phyloP scores from a whole-genome alignment of 2,888 invertebrate genomes.

The Philonicus albiceps region DNA sequence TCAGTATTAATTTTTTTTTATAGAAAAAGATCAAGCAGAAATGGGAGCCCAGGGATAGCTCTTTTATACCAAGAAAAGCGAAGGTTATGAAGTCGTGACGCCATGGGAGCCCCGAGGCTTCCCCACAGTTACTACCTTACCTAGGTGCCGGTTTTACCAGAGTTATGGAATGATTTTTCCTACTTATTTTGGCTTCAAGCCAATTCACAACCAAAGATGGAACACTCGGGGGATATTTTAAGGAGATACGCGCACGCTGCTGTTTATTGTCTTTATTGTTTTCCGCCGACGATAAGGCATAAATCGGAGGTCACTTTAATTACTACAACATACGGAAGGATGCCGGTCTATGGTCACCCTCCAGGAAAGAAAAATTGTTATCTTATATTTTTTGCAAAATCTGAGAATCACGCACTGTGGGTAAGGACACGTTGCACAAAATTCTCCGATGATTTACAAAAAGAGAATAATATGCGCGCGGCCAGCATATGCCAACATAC shows the following conservation, averaged over 20 bases:
- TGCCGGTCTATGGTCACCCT: background rate
- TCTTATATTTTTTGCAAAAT: background rate
- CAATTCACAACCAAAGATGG: slow-evolving; percentile 3
- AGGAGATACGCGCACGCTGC: background rate
- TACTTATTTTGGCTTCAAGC: background rate
- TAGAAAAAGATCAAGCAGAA: background rate
- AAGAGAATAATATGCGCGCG: background rate
- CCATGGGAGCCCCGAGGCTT: slow-evolving; percentile 51
- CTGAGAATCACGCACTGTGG: slow-evolving; percentile 21
- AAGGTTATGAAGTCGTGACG: slow-evolving; percentile 52
- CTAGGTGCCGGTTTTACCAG: background rate
- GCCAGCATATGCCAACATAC: background rate
- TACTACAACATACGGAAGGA: slow-evolving; percentile 33
- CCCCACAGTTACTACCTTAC: background rate
- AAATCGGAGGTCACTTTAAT: slow-evolving; percentile 43
- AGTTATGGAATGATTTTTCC: background rate
- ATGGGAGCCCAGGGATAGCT: background rate
- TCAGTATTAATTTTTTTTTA: slow-evolving; percentile 24
- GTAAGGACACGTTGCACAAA: background rate
- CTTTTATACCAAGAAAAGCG: background rate
- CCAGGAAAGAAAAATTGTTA: background rate
- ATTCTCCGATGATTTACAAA: background rate
- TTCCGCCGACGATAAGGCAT: slow-evolving; percentile 17
- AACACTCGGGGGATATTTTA: background rate
- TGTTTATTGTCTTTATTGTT: slow-evolving; percentile 36